Evolutionary conservation across 2,888 invertebrate genomes (phyloP).

Genomic region (Phania funesta): DNA sequence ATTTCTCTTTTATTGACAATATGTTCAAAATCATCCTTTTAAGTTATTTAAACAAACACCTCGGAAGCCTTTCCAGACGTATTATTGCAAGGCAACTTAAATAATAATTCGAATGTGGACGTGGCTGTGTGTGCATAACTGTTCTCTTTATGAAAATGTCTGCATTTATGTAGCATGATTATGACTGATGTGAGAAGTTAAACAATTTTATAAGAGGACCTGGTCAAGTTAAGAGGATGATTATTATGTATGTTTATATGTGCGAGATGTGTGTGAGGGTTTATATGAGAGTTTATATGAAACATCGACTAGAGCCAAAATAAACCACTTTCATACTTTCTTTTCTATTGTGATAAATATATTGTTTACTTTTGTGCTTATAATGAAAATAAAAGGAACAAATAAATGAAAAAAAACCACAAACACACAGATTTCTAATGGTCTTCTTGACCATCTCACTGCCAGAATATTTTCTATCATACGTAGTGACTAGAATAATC

Average conservation of each 20-base stretch:
- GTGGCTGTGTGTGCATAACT: too few species aligned
- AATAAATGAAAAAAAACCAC: conserved; percentile 57
- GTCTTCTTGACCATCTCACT: conserved; percentile 48
- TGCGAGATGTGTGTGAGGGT: neutral
- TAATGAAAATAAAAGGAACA: conserved; percentile 69
- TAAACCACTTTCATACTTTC: conserved; percentile 45
- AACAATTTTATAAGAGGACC: conserved; percentile 38
- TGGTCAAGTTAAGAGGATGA: conserved; percentile 4
- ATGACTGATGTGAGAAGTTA: conserved; percentile 51
- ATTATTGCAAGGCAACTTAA: conserved; percentile 47
- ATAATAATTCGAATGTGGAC: neutral
- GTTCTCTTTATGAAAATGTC: too few species aligned
- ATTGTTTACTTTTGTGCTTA: conserved; percentile 70
- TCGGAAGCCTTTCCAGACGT: conserved; percentile 54
- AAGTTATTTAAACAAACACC: conserved; percentile 48
- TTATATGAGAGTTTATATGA: conserved; percentile 7
- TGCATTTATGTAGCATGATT: conserved; percentile 21
- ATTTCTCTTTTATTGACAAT: too few species aligned
- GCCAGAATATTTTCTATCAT: conserved; percentile 31
- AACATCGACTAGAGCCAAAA: conserved; percentile 38
- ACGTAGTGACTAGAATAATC: conserved; percentile 18
- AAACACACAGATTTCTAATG: conserved; percentile 65
- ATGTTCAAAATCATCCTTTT: too few species aligned
- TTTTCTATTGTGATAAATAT: conserved; percentile 21
- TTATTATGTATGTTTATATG: too few species aligned